Base-by-base conservation (phyloP, 1,140 invertebrate species). In the Lepidotrigona ventralis region DNA sequence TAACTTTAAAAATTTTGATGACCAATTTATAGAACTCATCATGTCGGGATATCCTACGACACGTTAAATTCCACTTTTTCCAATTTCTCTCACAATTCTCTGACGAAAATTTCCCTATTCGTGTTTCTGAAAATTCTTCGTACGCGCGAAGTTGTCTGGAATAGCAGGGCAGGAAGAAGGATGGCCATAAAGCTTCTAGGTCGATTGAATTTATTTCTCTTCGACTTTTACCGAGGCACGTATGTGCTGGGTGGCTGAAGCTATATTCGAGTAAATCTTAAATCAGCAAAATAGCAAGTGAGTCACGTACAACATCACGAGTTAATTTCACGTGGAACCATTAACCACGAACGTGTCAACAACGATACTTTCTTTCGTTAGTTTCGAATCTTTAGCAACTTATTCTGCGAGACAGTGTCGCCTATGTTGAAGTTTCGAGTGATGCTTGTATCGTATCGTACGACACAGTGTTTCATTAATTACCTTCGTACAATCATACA, bases 141-240 rank as follows among this genome's bases (percentile, higher is more conserved):
- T 26, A 19, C 8, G 19, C 15, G 2, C 15, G 39, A 17, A 26
- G n/a, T 5, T 26, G 11, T 14, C n/a, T 17, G 17, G 21, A 1
- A 58, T 5, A 8, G 33, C 4, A 21, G 9, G 8, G 29, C 14
- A 39, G 14, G 21, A 29, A 29, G 11, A 33, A 58, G 29, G 23
- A 4, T 51, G 21, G 11, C 69, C 26, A 66, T 78, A 69, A 78
- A 78, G 23, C 23, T 68, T 19, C 2, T 39, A 69, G 46, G 5
- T 21, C 63, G 51, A 69, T 68, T 53, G 33, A 66, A 69, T 78
- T 68, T 54, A 78, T 33, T 69, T 69, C 51, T 17, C 1, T 19
- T 69, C 53, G 53, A 69, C 29, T 68, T 66, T 78, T 66, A 29
- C 21, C 8, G 39, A 21, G 39, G n/a, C 74, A 76, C 74, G 74